Conservation (phyloP, 64 coral and sea anemone species). For the Cladopsammia gracilis region DNA sequence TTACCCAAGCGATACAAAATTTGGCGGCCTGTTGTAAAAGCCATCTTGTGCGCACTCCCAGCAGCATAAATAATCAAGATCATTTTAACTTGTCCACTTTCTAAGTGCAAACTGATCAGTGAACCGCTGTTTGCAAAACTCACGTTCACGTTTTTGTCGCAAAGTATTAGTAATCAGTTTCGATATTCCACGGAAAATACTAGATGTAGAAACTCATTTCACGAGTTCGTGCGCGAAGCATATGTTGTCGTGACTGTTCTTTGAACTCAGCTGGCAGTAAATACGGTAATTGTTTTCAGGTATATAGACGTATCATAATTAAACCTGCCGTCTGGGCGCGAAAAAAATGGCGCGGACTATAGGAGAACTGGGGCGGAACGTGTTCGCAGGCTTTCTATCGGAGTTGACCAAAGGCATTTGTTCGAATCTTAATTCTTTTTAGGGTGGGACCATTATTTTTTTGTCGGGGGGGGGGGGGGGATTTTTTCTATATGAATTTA, state of each 20-base stretch:
- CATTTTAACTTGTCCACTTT: background rate
- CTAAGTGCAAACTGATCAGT: no score
- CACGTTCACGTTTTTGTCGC: no score
- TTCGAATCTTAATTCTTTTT: no score
- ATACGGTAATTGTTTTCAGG: background rate
- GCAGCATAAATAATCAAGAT: background rate
- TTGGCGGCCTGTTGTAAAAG: background rate
- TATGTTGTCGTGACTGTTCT: background rate
- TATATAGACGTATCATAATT: slow-evolving; percentile 10
- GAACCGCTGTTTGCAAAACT: no score
- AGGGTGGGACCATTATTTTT: no score
- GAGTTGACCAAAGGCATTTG: no score
- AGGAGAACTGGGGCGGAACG: background rate
- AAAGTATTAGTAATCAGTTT: no score
- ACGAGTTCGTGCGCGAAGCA: background rate
- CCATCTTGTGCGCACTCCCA: background rate
- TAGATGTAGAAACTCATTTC: no score
- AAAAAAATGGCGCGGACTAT: background rate
- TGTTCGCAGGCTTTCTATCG: background rate
- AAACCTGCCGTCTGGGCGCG: background rate
- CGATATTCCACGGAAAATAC: no score
- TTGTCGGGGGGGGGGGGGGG: no score
- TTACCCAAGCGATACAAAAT: background rate
- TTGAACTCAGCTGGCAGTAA: background rate
- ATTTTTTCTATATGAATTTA: no score